Conservation (phyloP, 2,888 invertebrate genomes). For the Lottia gigantea region DNA sequence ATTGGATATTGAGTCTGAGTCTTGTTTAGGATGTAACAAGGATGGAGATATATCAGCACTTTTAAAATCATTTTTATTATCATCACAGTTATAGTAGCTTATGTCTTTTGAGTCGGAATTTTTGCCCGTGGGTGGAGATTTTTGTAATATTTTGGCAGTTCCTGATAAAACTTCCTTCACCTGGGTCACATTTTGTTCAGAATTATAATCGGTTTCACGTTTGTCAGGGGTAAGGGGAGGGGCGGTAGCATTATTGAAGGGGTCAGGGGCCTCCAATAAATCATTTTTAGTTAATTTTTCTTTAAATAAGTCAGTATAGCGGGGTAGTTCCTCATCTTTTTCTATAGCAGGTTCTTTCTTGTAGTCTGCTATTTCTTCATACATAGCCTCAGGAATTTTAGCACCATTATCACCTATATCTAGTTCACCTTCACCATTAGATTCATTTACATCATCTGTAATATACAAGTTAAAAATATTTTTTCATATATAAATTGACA, state of each 20-base stretch:
- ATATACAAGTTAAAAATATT: background rate
- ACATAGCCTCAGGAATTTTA: conserved; percentile 37
- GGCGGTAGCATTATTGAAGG: conserved; percentile 30
- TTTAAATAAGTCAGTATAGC: conserved; percentile 22
- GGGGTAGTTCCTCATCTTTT: conserved; percentile 18
- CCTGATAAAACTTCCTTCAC: conserved; percentile 26
- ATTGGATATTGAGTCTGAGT: conserved; percentile 1
- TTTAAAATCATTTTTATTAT: background rate
- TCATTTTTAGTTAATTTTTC: conserved; percentile 16
- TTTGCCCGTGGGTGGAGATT: conserved; percentile 9
- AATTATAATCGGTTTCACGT: background rate
- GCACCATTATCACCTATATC: conserved; percentile 20
- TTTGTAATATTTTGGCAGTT: conserved; percentile 24
- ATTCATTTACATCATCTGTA: conserved; percentile 25
- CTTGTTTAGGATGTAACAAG: background rate
- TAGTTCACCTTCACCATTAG: conserved; percentile 20
- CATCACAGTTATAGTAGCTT: conserved; percentile 18
- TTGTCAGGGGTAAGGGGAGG: conserved; percentile 21
- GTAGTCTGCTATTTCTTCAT: conserved; percentile 40
- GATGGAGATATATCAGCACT: conserved; percentile 4
- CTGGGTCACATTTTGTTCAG: conserved; percentile 13
- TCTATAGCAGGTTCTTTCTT: conserved; percentile 18
- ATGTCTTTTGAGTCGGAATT: conserved; percentile 7
- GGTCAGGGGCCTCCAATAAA: conserved; percentile 18
- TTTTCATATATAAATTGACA: too few species aligned